phyloP scores from a whole-genome alignment of 2,888 invertebrate genomes.

The Spisula solida region DNA sequence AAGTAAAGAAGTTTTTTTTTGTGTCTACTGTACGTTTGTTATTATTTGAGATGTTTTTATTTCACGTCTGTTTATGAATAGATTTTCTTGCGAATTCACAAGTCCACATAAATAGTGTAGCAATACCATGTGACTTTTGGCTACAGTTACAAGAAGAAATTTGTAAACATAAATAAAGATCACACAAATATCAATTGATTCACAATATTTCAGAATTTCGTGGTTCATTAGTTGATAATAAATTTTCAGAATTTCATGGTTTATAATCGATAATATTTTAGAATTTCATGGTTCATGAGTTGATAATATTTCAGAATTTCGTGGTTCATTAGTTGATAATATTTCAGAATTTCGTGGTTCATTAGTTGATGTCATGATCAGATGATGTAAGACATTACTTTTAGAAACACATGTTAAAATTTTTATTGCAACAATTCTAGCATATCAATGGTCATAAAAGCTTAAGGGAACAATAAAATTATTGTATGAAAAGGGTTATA shows the following conservation, averaged over 20 bases:
- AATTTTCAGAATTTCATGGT: background rate
- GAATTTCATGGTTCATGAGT: background rate
- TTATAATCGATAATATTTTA: background rate
- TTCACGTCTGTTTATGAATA: too few relatives aligned
- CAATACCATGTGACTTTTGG: too few relatives aligned
- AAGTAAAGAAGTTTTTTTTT: too few relatives aligned
- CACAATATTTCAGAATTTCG: background rate
- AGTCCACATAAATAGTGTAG: too few relatives aligned
- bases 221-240: too few relatives aligned
- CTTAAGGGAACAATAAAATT: conserved; percentile 6
- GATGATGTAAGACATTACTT: background rate
- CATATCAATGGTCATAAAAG: background rate
- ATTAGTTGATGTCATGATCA: background rate
- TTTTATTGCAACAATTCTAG: background rate
- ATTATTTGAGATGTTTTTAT: too few relatives aligned
- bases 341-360: background rate
- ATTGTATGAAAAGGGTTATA: background rate
- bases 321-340: too few relatives aligned
- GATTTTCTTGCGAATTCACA: too few relatives aligned
- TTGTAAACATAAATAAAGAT: too few relatives aligned
- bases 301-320: background rate
- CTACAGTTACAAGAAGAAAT: too few relatives aligned
- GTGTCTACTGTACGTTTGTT: too few relatives aligned
- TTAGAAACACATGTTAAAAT: background rate
- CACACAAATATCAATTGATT: too few relatives aligned